Evolutionary conservation across 2,113 vertebrate species (phyloP), one percentile per base, ranked within the genome.

Genomic region (Cygnus buccinator): DNA sequence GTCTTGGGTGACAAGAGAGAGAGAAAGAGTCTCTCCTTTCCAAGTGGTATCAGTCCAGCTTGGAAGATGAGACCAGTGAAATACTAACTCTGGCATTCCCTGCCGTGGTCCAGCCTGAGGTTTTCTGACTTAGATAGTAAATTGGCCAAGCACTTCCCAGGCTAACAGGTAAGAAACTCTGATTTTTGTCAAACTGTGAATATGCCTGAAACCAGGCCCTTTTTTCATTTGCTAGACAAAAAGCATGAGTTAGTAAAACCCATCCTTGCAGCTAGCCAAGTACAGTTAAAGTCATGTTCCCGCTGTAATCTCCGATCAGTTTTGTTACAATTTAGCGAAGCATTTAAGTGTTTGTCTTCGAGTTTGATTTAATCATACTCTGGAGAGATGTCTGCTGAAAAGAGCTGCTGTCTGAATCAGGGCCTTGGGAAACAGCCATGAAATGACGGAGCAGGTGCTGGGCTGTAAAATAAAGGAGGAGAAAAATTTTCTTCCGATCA

Each of bases 301-400:
- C 1, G 0, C 33, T 31, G 13, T 77, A 83, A 77, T 90, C 57
- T 90, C 55, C 87, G 71, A 55, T 93, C 33, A 87, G 68, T 25
- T 88, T 90, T 90, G 33, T 84, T 90, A 55, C 76, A 88, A 66
- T 92, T 80, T 90, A 78, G 73, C 46, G 43, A 78, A 81, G 59
- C 65, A 43, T 87, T 81, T 90, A 77, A 77, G 18, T 81, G 35
- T 67, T 89, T 73, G 26, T 93, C 33, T 90, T 41, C 33, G 72
- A 28, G 48, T 94, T 95, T 93, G 79, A 86, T 94, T 94, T 84
- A 90, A 61, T 84, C 52, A 68, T 88, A 37, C 70, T 87, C 54
- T 37, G 44, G 70, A 94, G 73, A 88, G 84, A 62, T 59, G 52
- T 65, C 29, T 84, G 13, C 31, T 90, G 86, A 90, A 74, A 89